Evolutionary conservation across 2,888 invertebrate species (phyloP), one percentile per base, ranked within the genome.

Genomic region (Parnassius orleans): DNA sequence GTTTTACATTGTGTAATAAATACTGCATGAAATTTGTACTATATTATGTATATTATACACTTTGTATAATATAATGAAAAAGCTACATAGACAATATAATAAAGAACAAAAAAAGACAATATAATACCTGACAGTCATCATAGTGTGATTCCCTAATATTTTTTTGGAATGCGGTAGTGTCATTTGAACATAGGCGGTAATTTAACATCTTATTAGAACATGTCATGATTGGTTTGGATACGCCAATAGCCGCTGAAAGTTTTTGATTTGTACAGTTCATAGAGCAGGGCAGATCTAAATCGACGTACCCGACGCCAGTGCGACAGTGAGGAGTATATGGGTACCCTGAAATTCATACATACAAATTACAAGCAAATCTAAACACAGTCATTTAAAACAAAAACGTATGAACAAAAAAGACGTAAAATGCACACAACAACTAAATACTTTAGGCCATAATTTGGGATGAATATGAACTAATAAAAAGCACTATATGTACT

Each of bases 251-350:
- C 0, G 67, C 44, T 0, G 77, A 63, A 2, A 86, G 65, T 7
- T 73, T 72, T 2, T 71, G 33, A 59, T 83, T 72, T 9, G 72
- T 68, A 63, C 90, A 89, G 41, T 77, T 76, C 15, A 89, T 66
- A 1, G 59, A 62, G 64, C 90, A 90, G 0, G 86, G 83, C 64
- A 85, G 82, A 60, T 88, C 81, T 0, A 87, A 69, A 58, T 86
- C 83, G 15, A 46, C 33, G 10, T 61, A 61, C 1, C 56, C 61
- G 2, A 61, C 42, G 44, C 61, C 55, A 46, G 61, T 56, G 47
- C 52, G 61, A 57, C 64, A 55, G 44, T 57, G 52, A 14, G 61
- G 61, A 12, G 51, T 52, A 15, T 57, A 61, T 10, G 41, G 46
- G 19, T 65, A 68, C 19, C 68, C 72, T 73, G 57, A 15, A 67